Evolutionary conservation across 2,888 invertebrate species (phyloP).

Genomic region (Deilephila elpenor): DNA sequence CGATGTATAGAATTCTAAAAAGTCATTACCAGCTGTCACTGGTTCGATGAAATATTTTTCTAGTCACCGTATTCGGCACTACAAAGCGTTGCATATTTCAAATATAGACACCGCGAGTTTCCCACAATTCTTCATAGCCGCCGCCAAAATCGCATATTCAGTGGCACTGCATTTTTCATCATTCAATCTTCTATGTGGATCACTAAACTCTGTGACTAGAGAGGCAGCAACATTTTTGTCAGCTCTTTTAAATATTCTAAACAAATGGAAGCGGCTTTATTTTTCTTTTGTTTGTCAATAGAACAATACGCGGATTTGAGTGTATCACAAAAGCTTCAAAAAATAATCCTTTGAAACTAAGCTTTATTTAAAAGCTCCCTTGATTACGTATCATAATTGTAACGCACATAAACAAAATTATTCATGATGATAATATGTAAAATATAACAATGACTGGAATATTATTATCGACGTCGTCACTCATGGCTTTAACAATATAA

Average conservation of each 20-base stretch:
- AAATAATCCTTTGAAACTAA: neutral
- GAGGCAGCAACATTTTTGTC: slow-evolving; percentile 39
- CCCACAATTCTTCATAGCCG: slow-evolving; percentile 60
- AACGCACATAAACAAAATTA: too few relatives aligned
- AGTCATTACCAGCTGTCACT: slow-evolving; percentile 11
- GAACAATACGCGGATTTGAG: neutral
- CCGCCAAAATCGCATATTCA: slow-evolving; percentile 66
- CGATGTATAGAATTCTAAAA: neutral
- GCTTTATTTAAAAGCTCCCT: too few relatives aligned
- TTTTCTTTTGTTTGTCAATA: neutral
- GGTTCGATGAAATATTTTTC: slow-evolving; percentile 36
- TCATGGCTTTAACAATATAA: neutral
- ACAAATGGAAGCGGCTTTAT: neutral
- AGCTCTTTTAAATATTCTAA: slow-evolving; percentile 19
- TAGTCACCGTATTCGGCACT: slow-evolving; percentile 49
- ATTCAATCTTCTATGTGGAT: slow-evolving; percentile 64
- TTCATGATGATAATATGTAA: too few relatives aligned
- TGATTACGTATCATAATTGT: too few relatives aligned
- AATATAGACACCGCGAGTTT: slow-evolving; percentile 46
- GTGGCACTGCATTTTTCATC: slow-evolving; percentile 71
- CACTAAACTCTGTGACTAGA: slow-evolving; percentile 47
- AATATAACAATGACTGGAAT: too few relatives aligned
- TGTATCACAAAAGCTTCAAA: neutral
- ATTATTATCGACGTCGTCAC: neutral
- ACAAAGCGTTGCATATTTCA: slow-evolving; percentile 61